A percentile compares a stretch with the other conserved stretches of the same genome.
These are phyloP conservation scores for Lophius americanus DNA, from an alignment of 2,797 vertebrate genomes.

Conservation along the genomic window DNA sequence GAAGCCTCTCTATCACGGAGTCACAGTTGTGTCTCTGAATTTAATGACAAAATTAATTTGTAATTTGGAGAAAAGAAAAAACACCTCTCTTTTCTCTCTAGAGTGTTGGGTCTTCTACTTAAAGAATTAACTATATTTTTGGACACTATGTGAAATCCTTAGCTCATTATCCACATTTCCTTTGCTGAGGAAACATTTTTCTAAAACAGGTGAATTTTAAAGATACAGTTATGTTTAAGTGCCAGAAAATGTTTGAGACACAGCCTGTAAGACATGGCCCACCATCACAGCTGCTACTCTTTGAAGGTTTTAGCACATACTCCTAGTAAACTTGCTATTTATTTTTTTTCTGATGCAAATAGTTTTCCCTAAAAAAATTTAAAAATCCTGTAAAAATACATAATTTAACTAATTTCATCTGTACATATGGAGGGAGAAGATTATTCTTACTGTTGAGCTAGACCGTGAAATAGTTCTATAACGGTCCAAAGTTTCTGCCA, in stretches of 20 bases:
- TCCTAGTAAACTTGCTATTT: no score
- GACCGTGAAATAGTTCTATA: no score
- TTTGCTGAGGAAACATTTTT: not conserved
- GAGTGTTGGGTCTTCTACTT: not conserved
- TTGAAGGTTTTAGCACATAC: no score
- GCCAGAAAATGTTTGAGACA: no score
- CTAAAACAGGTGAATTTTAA: not conserved
- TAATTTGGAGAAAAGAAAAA: conserved; percentile 22
- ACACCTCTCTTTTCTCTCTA: conserved; percentile 15
- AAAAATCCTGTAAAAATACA: no score
- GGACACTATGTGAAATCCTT: not conserved
- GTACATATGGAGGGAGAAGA: no score
- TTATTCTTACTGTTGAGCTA: not conserved
- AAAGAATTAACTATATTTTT: not conserved
- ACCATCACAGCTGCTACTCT: not conserved
- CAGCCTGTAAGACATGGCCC: no score
- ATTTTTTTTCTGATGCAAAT: no score
- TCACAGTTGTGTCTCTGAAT: conserved; percentile 30
- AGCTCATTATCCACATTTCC: not conserved
- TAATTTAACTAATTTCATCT: no score
- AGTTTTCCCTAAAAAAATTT: no score
- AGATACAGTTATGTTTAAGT: not conserved
- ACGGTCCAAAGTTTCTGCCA: not conserved
- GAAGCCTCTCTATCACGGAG: conserved; percentile 53
- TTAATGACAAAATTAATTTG: conserved; percentile 40